Evolutionary conservation across 1,140 invertebrate species (phyloP).

Genomic region (Meloidogyne exigua): DNA sequence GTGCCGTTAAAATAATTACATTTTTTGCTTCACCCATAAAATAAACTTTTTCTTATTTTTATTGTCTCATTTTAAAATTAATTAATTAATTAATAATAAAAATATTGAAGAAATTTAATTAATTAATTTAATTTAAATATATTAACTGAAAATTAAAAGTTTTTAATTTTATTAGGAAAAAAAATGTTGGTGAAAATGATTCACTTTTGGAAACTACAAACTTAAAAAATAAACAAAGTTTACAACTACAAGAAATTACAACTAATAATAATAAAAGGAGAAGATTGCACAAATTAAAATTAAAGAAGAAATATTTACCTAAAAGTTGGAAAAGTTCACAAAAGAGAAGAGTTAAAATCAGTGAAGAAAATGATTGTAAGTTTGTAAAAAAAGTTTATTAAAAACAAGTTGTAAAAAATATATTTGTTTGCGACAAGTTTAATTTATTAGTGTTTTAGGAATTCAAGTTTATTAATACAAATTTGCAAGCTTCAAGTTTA

Average conservation of each 20-base stretch:
- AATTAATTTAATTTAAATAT: neutral
- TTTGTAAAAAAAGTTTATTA: too few relatives aligned
- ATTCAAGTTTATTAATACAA: too few relatives aligned
- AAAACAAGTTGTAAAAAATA: too few relatives aligned
- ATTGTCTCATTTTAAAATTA: neutral
- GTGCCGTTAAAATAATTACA: neutral
- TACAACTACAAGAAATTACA: neutral
- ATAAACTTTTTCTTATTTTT: conserved; percentile 2
- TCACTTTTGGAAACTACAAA: neutral
- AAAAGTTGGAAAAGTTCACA: neutral
- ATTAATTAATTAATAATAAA: too few relatives aligned
- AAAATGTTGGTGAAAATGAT: neutral
- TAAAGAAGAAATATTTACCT: neutral
- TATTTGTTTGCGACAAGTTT: too few relatives aligned
- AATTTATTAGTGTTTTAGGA: too few relatives aligned
- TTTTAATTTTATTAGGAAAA: neutral
- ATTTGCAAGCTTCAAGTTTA: too few relatives aligned
- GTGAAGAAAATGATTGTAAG: neutral
- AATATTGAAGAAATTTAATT: neutral
- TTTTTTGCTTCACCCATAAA: neutral
- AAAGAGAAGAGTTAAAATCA: neutral
- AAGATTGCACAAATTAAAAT: neutral
- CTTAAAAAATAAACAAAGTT: neutral
- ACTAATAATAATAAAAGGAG: neutral
- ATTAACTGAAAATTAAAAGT: neutral